Percentiles rank a stretch among this genome's conserved stretches.
These are phyloP conservation scores for Erannis defoliaria DNA, from an alignment of 2,888 invertebrate genomes.

Conservation along the genomic window DNA sequence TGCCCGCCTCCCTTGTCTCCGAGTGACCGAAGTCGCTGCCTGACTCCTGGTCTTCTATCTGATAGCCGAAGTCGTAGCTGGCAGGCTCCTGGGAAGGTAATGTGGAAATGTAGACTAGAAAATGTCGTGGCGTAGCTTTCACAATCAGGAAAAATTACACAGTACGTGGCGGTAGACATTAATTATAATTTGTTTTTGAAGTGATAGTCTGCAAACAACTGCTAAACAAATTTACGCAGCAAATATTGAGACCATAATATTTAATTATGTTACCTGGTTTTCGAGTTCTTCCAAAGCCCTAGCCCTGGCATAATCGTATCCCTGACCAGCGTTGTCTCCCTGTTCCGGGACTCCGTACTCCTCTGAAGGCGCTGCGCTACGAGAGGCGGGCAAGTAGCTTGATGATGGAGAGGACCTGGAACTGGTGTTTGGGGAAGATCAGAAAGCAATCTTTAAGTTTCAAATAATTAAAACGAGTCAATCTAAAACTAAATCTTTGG, in stretches of 20 bases:
- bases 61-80: conserved; percentile 89
- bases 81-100: conserved; percentile 85
- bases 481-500: neutral
- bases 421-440: neutral
- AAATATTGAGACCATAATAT: too few species aligned
- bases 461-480: neutral
- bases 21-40: conserved; percentile 89
- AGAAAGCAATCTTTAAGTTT: neutral
- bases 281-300: conserved; percentile 59
- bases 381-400: conserved; percentile 59
- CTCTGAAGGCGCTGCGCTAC: conserved; percentile 66
- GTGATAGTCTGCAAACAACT: too few species aligned
- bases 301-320: conserved; percentile 59
- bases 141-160: too few species aligned
- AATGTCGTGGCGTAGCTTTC: neutral
- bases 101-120: neutral
- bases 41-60: conserved; percentile 87
- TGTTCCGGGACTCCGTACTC: conserved; percentile 76
- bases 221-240: too few species aligned
- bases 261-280: conserved; percentile 56
- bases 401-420: conserved; percentile 53
- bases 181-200: too few species aligned
- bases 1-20: conserved; percentile 88
- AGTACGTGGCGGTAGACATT: too few species aligned
- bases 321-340: conserved; percentile 58